Evolutionary conservation across 2,888 invertebrate genomes (phyloP), one percentile per base, ranked within the genome.

Genomic region (Oscheius sp.): DNA sequence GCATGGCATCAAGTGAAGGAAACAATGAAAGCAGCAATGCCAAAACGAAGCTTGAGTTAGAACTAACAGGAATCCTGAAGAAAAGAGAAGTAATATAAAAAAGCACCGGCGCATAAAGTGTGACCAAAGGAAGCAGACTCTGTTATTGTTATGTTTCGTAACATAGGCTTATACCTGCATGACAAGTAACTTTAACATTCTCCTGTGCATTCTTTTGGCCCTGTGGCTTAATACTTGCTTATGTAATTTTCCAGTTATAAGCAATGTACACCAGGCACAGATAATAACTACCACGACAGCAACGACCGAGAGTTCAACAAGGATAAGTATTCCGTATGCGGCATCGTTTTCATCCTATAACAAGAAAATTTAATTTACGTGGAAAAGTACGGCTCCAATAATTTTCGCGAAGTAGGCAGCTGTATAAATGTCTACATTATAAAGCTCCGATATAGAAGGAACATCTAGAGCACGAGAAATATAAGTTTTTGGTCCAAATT

Each of bases 341-440:
- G 54, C 14, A 51, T 32, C 26, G 28, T 30, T 17, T 17, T 26
- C 14, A 14, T 17, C 51, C 33, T n/a, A 20, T 3, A 47, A 4
- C 12, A 5, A 22, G 4, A 47, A 14, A 8, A 33, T 33, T 33
- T 5, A 54, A 33, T 2, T 12, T 12, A 8, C 6, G 12, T 50
- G 9, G n/a, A 12, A 12, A 14, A n/a, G n/a, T 47, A 54, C 54
- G 8, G 32, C 12, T 33, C 54, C 54, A 5, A 54, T 20, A 9
- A 33, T 12, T 54, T 54, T 54, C 36, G 54, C 54, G 36, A 54
- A 54, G 32, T 54, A 54, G 32, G 54, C 54, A 33, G 54, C 54
- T 14, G 32, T n/a, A 9, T 33, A 33, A 5, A 54, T 20, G 20
- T 54, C 54, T 1, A 54, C 54, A 4, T 33, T 36, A 20, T 33